Conservation (phyloP, 2,888 invertebrate genomes). For the Lepidochrysops patricia region DNA sequence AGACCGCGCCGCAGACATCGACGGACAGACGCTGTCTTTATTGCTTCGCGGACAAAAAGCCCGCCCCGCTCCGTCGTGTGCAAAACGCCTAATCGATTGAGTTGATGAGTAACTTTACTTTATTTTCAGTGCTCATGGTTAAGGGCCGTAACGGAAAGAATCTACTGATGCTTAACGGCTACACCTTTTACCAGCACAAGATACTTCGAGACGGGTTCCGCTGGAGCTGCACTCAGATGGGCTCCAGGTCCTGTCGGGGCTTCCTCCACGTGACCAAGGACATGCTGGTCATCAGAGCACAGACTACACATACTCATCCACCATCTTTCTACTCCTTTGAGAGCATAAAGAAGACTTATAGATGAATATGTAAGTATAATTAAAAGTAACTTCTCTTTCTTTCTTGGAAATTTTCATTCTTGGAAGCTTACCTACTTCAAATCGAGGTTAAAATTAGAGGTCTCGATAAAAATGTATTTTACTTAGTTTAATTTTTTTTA, state of each 20-base stretch:
- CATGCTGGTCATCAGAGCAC: slow-evolving; percentile 56
- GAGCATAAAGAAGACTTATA: slow-evolving; percentile 34
- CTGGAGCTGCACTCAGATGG: slow-evolving; percentile 70
- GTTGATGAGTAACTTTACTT: slow-evolving; percentile 20
- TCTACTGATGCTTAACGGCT: slow-evolving; percentile 58
- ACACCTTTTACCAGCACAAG: slow-evolving; percentile 66
- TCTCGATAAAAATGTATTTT: too few species aligned
- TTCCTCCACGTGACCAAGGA: slow-evolving; percentile 59
- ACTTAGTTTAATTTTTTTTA: too few species aligned
- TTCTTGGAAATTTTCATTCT: too few species aligned
- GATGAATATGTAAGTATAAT: slow-evolving; percentile 28
- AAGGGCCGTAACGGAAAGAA: slow-evolving; percentile 61
- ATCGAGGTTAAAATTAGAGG: too few species aligned
- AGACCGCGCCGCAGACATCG: too few species aligned
- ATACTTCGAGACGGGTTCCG: slow-evolving; percentile 55
- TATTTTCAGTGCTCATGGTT: slow-evolving; percentile 56
- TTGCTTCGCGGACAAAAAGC: too few species aligned
- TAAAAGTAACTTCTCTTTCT: too few species aligned
- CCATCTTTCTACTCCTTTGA: slow-evolving; percentile 53
- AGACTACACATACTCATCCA: slow-evolving; percentile 57
- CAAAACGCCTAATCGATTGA: neutral
- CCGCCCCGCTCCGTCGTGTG: too few species aligned
- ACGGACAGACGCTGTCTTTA: too few species aligned
- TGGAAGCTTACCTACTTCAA: too few species aligned
- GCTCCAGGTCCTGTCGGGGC: slow-evolving; percentile 60